A percentile compares a stretch with the other conserved stretches of the same genome.
Conservation (phyloP, 2,797 vertebrate species). For the Passerculus sandwichensis region DNA sequence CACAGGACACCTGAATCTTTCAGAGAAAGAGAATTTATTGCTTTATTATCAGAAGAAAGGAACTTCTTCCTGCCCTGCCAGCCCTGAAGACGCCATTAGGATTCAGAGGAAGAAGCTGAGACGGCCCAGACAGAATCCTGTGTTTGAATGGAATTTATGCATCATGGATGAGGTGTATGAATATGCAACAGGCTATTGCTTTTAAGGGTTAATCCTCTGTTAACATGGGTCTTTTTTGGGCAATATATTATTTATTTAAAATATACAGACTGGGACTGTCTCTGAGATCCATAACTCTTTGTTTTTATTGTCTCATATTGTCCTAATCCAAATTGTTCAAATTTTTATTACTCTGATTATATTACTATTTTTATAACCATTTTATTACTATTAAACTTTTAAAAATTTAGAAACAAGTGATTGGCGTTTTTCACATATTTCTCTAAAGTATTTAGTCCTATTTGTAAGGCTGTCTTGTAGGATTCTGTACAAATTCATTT, state of each 20-base stretch:
- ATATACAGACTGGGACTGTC: too few species aligned
- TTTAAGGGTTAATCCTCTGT: too few species aligned
- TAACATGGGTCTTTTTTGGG: rapidly evolving
- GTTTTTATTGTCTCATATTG: background rate
- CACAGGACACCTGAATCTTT: too few species aligned
- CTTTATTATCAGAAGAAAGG: rapidly evolving
- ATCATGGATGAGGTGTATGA: too few species aligned
- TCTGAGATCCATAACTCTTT: background rate
- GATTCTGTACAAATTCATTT: background rate
- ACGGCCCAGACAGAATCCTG: too few species aligned
- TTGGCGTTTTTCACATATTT: background rate
- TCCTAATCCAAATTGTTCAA: background rate
- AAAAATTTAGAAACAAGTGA: background rate
- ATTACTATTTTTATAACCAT: background rate
- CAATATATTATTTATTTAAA: too few species aligned
- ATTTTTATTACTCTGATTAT: background rate
- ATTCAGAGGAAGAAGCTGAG: too few species aligned
- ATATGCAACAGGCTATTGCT: too few species aligned
- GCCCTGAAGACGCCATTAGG: rapidly evolving
- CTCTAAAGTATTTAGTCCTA: background rate
- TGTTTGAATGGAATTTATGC: too few species aligned
- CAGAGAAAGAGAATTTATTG: too few species aligned
- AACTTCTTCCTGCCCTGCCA: too few species aligned
- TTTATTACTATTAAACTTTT: background rate
- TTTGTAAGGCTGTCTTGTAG: background rate